Base-by-base conservation (phyloP, 2,797 vertebrate genomes). In the Cercopithecus hamlyni region DNA sequence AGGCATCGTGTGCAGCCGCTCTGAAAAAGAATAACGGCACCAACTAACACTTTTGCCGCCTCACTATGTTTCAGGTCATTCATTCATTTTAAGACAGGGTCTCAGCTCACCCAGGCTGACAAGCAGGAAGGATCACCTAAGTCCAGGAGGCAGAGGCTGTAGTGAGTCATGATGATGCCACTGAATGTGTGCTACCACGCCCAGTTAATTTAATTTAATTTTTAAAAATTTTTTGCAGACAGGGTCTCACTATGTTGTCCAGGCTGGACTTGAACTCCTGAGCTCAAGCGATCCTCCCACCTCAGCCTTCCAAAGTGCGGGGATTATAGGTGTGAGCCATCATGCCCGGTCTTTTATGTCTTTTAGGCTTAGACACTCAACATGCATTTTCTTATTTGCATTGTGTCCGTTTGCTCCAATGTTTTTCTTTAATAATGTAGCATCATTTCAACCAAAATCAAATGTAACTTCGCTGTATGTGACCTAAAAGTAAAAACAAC, bases 1-100 rank as follows among this genome's bases (percentile, higher is more conserved):
- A 22, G 0, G 1, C 33, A 4, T 0, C 15, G 6, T 24, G 79
- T 5, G 57, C 17, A 24, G 81, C n/a, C 36, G 57, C 88, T 48
- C 85, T 50, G 85, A 81, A 30, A 27, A 48, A 36, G 17, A 45
- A 1, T 1, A 8, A 5, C 0, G 30, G 30, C 1, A 6, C 7
- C 57, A 7, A 67, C n/a, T 41, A 1, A 36, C 2, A 43, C 48
- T 22, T 50, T 6, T 4, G 33, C 41, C 14, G 10, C 26, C 64
- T 88, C 20, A 9, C 52, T n/a, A 30, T 33, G 26, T 36, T 41
- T 33, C 2, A 26, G 88, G 85, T 36, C 64, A 67, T n/a, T 67
- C 61, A 67, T 67, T n/a, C 33, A n/a, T n/a, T 67, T 67, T 67
- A n/a, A 67, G 64, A 67, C 33, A 67, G 64, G 64, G 7, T n/a